phyloP scores from a whole-genome alignment of 2,888 invertebrate species.

The Phengaris alcon region DNA sequence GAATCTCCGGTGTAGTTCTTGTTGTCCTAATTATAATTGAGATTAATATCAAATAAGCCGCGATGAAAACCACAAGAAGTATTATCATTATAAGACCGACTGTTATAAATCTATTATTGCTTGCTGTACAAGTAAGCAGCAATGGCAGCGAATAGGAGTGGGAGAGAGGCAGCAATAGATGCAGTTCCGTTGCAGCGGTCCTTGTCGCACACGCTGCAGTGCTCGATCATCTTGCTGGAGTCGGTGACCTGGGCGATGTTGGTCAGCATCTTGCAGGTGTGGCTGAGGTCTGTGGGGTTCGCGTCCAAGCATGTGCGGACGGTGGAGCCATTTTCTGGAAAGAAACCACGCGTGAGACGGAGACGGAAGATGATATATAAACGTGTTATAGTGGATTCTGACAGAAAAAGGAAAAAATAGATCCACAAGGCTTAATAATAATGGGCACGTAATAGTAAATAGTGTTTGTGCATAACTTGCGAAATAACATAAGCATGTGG shows the following conservation, averaged over 20 bases:
- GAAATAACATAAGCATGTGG: no score
- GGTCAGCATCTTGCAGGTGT: slow-evolving; percentile 55
- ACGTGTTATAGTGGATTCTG: no score
- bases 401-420: background rate
- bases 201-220: slow-evolving; percentile 70
- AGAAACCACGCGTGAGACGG: background rate
- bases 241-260: slow-evolving; percentile 41
- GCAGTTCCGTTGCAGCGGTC: slow-evolving; percentile 76
- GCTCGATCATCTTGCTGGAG: slow-evolving; percentile 50
- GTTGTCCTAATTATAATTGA: background rate
- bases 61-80: background rate
- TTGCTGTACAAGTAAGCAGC: slow-evolving; percentile 61
- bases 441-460: no score
- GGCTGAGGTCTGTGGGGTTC: slow-evolving; percentile 55
- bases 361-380: background rate
- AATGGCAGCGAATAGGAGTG: slow-evolving; percentile 55
- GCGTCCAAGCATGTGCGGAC: slow-evolving; percentile 65
- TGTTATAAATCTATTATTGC: slow-evolving; percentile 52
- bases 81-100: slow-evolving; percentile 32
- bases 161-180: slow-evolving; percentile 57
- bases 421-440: no score
- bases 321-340: slow-evolving; percentile 60
- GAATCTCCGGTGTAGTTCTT: background rate
- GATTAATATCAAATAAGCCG: no score
- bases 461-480: no score